phyloP scores from a whole-genome alignment of 2,797 vertebrate genomes.

The Trachurus trachurus region DNA sequence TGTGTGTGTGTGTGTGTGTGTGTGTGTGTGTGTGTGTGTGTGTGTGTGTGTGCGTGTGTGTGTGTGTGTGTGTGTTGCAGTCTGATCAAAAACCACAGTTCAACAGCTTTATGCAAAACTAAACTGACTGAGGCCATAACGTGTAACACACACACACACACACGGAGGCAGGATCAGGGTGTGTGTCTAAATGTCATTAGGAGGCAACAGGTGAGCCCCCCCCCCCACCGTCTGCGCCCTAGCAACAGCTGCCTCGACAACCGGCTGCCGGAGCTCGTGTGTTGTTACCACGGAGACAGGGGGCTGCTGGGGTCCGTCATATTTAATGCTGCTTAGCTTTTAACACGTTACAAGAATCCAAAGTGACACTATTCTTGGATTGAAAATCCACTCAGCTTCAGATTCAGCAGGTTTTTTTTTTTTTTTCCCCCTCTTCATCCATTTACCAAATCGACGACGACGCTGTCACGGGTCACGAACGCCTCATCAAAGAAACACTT shows the following conservation, averaged over 20 bases:
- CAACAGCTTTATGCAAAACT: constrained; percentile 54
- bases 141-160: constrained; percentile 18
- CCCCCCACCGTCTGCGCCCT: constrained; percentile 44
- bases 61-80: neutral
- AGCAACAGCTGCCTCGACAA: constrained; percentile 65
- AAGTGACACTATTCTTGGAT: constrained; percentile 13
- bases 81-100: neutral
- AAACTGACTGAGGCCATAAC: constrained; percentile 31
- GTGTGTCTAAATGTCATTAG: constrained; percentile 33
- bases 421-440: neutral
- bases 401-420: neutral
- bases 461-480: neutral
- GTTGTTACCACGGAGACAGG: constrained; percentile 43
- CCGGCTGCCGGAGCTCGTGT: constrained; percentile 28
- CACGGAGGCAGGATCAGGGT: constrained; percentile 6
- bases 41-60: neutral
- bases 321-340: neutral
- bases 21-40: constrained; percentile 5
- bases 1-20: constrained; percentile 11
- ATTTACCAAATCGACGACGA: neutral
- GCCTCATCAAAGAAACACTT: constrained; percentile 25
- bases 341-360: neutral
- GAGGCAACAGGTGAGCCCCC: constrained; percentile 71
- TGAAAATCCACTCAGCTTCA: neutral
- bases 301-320: neutral